phyloP scores from a whole-genome alignment of 2,797 vertebrate genomes.

The Danio tinwini region DNA sequence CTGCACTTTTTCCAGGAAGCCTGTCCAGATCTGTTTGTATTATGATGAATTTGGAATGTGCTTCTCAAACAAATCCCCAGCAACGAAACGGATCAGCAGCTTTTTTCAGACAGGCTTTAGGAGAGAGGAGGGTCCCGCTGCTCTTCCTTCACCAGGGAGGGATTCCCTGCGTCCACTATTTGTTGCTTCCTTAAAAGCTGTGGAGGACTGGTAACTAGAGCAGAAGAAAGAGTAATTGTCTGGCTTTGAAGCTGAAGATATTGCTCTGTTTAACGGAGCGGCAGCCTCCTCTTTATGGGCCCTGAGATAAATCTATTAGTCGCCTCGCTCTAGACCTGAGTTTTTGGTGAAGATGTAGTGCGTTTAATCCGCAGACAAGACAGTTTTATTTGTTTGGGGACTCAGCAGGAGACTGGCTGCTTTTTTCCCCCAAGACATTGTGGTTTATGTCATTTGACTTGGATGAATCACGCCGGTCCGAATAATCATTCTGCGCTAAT shows the following conservation, averaged over 20 bases:
- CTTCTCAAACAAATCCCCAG: constrained; percentile 75
- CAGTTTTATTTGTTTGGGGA: constrained; percentile 71
- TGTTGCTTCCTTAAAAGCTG: constrained; percentile 41
- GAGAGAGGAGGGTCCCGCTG: constrained; percentile 8
- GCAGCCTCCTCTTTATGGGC: constrained; percentile 45
- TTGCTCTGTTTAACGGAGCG: constrained; percentile 48
- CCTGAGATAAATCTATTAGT: constrained; percentile 71
- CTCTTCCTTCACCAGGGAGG: constrained; percentile 27
- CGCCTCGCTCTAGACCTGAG: constrained; percentile 56
- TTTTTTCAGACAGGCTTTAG: constrained; percentile 33
- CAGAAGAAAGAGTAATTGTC: constrained; percentile 35
- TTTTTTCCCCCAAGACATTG: constrained; percentile 68
- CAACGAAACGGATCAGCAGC: constrained; percentile 14
- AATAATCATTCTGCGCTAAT: constrained; percentile 34
- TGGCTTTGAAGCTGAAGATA: constrained; percentile 44
- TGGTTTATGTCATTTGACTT: constrained; percentile 69
- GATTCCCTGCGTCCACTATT: constrained; percentile 46
- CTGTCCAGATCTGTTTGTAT: constrained; percentile 75
- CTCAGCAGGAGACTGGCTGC: constrained; percentile 52
- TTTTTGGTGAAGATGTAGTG: constrained; percentile 56
- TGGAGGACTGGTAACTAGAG: constrained; percentile 28
- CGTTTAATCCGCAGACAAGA: constrained; percentile 72
- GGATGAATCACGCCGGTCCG: constrained; percentile 71
- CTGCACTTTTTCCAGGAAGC: constrained; percentile 69
- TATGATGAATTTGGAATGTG: constrained; percentile 74